Conservation (phyloP, 2,113 vertebrate species). For the Murina feae region DNA sequence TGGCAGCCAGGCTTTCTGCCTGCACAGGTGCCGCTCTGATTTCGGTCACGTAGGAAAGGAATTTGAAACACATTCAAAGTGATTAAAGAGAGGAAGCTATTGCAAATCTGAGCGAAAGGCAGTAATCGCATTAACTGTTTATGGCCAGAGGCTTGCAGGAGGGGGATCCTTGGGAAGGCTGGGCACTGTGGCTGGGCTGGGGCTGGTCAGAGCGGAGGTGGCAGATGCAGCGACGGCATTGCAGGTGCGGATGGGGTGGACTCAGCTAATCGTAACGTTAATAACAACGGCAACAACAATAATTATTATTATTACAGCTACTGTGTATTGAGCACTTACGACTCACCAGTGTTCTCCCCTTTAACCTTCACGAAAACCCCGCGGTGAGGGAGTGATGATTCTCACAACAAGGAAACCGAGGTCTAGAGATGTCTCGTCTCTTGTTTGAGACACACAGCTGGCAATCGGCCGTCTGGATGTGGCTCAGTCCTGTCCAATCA, state of each 20-base stretch:
- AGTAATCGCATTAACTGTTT: conserved; percentile 40
- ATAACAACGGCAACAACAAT: background rate
- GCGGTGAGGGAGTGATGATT: fast-evolving
- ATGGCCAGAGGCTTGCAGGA: background rate
- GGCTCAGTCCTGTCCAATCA: background rate
- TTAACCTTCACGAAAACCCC: background rate
- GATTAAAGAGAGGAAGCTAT: conserved; percentile 60
- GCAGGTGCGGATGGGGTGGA: background rate
- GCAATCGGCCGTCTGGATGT: background rate
- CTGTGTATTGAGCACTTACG: background rate
- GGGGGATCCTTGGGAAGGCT: background rate
- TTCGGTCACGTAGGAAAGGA: conserved; percentile 38
- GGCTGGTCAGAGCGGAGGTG: background rate
- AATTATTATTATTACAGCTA: background rate
- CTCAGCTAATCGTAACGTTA: background rate
- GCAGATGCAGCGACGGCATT: background rate
- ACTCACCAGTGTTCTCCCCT: background rate
- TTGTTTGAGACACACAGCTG: background rate
- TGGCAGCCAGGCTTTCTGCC: conserved; percentile 20
- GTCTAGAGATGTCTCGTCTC: background rate
- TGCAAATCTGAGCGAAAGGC: conserved; percentile 30
- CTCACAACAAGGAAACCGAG: background rate
- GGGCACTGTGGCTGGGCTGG: background rate
- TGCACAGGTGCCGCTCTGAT: conserved; percentile 66
- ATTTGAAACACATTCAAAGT: conserved; percentile 51